phyloP scores from a whole-genome alignment of 1,140 invertebrate species.

The Drosophila novamexicana region DNA sequence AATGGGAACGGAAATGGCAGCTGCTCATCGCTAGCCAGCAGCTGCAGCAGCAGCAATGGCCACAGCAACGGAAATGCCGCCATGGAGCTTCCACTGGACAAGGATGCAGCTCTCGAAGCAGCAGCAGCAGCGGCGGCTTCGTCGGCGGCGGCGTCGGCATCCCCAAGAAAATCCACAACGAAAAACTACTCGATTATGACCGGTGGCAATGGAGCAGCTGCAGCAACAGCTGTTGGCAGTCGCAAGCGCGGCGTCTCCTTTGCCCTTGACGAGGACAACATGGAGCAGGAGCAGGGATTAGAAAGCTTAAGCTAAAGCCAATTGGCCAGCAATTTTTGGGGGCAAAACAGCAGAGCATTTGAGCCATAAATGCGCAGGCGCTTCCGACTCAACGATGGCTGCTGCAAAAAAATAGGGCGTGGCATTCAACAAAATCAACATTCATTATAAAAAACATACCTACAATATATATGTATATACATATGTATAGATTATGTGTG shows the following conservation, averaged over 20 bases:
- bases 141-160: neutral
- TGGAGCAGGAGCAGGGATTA: slow-evolving; percentile 22
- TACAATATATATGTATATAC: neutral
- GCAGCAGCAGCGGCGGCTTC: neutral
- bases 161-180: slow-evolving; percentile 34
- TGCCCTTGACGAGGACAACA: slow-evolving; percentile 40
- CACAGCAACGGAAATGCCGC: too few relatives aligned
- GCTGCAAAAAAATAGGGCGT: slow-evolving; percentile 17
- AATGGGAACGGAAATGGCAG: slow-evolving; percentile 33
- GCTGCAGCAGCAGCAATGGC: neutral
- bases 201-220: slow-evolving; percentile 29
- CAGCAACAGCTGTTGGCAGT: slow-evolving; percentile 13
- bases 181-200: slow-evolving; percentile 77
- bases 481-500: neutral
- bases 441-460: slow-evolving; percentile 19
- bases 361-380: slow-evolving; percentile 65
- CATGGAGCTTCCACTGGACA: too few relatives aligned
- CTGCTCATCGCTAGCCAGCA: neutral
- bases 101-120: neutral
- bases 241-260: slow-evolving; percentile 56
- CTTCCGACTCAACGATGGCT: slow-evolving; percentile 39
- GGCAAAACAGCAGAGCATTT: slow-evolving; percentile 8
- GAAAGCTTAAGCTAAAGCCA: slow-evolving; percentile 29
- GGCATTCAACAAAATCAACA: slow-evolving; percentile 40
- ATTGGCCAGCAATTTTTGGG: neutral